Evolutionary conservation across 2,888 invertebrate genomes (phyloP).

Genomic region (Carterocephalus palaemon): DNA sequence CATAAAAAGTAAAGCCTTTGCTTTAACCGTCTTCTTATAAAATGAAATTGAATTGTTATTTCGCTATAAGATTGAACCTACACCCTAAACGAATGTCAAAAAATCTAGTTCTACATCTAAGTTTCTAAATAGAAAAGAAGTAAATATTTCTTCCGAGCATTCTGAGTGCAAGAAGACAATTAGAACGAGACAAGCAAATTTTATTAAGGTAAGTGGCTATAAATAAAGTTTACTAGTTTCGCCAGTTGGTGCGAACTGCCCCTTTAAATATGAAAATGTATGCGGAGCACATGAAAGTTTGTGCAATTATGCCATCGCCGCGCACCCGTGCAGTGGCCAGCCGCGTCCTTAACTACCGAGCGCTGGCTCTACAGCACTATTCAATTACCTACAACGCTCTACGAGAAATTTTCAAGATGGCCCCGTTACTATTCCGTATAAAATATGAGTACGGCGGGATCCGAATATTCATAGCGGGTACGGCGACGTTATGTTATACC

Average conservation of each 20-base stretch:
- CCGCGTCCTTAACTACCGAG: slow-evolving; percentile 62
- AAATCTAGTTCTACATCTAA: too few species aligned
- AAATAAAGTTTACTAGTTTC: slow-evolving; percentile 57
- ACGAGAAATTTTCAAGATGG: slow-evolving; percentile 56
- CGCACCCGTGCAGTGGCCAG: slow-evolving; percentile 53
- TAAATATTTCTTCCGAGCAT: too few species aligned
- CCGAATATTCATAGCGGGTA: slow-evolving; percentile 4
- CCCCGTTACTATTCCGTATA: slow-evolving; percentile 45
- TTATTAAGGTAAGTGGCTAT: slow-evolving; percentile 56
- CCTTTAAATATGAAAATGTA: slow-evolving; percentile 78
- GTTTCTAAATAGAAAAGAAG: too few species aligned
- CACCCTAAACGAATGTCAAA: too few species aligned
- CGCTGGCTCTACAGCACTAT: slow-evolving; percentile 59
- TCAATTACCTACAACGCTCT: slow-evolving; percentile 63
- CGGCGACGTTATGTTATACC: too few species aligned
- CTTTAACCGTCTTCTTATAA: too few species aligned
- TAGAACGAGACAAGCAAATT: slow-evolving; percentile 39
- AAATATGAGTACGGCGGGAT: slow-evolving; percentile 21
- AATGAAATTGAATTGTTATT: too few species aligned
- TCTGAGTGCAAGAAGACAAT: slow-evolving; percentile 1
- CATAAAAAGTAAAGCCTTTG: too few species aligned
- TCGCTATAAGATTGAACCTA: too few species aligned
- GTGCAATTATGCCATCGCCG: slow-evolving; percentile 69
- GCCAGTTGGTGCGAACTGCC: slow-evolving; percentile 68
- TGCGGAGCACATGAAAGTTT: slow-evolving; percentile 77